Evolutionary conservation across 2,888 invertebrate genomes (phyloP), one percentile per base, ranked within the genome.

Genomic region (Plagiodera versicolora): DNA sequence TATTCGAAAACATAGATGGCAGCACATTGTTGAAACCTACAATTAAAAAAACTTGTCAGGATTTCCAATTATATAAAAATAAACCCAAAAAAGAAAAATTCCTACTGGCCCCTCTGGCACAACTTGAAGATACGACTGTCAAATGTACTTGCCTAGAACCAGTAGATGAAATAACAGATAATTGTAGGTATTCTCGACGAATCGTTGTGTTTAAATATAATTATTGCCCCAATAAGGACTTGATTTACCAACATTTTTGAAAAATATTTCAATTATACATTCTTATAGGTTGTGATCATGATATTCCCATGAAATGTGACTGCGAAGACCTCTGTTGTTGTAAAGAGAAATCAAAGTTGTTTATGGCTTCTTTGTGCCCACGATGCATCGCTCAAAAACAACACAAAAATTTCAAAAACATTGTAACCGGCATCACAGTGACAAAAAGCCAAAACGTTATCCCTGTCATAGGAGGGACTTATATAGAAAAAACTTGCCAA

Each of bases 381-480:
- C 55, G 57, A 19, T 67, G 67, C 28, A 32, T 45, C 11, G 46
- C 28, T 2, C 46, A 58, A 24, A 56, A 58, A 46, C 49, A 55
- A 5, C 60, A 48, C 35, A 67, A 67, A 28, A 60, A 58, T 45
- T 18, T 49, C 11, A 58, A 63, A 17, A 66, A 66, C 58, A 62
- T 72, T 8, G 67, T 73, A 35, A 64, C 67, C 2, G 73, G 72
- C 8, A 54, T 66, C n/a, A 61, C 62, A 19, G 53, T 60, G 20
- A 60, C 64, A 8, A 56, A 57, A 18, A 62, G 65, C 14, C 64
- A 67, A n/a, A 53, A 47, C 0, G 50, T 63, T 8, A 47, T 72
- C n/a, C 72, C 71, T 2, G 63, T 76, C 46, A 70, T 76, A 47
- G 67, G 66, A 16, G 73, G 72, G 4, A 69, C 71, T 9, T 58